These are phyloP conservation scores for Cryptus viduatorius DNA, from an alignment of 2,888 invertebrate genomes.

Conservation along the genomic window DNA sequence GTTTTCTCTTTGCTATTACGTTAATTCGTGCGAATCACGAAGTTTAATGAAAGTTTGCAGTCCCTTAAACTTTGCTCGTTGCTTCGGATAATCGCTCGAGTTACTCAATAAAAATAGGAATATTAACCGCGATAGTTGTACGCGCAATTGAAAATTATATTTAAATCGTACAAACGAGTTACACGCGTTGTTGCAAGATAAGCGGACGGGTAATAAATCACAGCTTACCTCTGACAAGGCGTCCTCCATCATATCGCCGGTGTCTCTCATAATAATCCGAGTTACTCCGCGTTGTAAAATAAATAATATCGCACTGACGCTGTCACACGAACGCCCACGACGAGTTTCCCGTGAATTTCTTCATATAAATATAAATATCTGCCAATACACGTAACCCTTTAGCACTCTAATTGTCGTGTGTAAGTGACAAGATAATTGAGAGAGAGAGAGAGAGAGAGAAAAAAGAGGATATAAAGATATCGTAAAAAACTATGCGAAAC, in stretches of 20 bases:
- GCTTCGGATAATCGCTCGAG: not conserved
- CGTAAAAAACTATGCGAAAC: not conserved
- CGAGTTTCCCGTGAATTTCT: constrained; percentile 6
- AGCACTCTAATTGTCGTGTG: not conserved
- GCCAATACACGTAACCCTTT: not conserved
- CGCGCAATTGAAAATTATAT: constrained; percentile 4
- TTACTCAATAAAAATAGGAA: not conserved
- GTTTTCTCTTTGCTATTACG: not conserved
- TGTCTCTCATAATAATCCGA: constrained; percentile 78
- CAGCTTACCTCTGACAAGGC: constrained; percentile 80
- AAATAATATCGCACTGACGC: constrained; percentile 27
- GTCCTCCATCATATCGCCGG: constrained; percentile 82
- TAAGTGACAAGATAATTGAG: not conserved
- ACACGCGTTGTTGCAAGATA: constrained; percentile 20
- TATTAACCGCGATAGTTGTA: not conserved
- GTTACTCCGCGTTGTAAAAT: constrained; percentile 14
- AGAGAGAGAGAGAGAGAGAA: too few species aligned
- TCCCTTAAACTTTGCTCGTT: not conserved
- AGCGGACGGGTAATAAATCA: constrained; percentile 36
- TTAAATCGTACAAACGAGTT: constrained; percentile 12
- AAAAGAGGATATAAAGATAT: not conserved
- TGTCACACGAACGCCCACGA: constrained; percentile 18
- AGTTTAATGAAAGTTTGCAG: not conserved
- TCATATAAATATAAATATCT: constrained; percentile 16
- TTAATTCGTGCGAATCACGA: not conserved